A percentile compares a stretch with the other conserved stretches of the same genome.
Conservation (phyloP, 2,888 invertebrate species). For the Lasiommata megera region DNA sequence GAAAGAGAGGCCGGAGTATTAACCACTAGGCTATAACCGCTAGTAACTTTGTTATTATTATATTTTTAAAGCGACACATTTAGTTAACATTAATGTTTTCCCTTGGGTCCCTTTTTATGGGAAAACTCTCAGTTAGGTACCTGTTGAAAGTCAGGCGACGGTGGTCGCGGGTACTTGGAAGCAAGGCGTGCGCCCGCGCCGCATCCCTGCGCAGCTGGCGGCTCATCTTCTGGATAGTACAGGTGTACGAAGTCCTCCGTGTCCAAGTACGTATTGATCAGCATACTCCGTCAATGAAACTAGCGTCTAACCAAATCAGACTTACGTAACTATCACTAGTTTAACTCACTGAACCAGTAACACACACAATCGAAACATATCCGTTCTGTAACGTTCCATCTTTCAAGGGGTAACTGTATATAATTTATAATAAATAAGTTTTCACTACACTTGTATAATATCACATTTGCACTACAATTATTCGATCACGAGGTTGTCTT, state of each 20-base stretch:
- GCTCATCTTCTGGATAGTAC: conserved; percentile 76
- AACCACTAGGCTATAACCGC: too few species aligned
- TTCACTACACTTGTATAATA: conserved; percentile 68
- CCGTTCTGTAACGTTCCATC: conserved; percentile 66
- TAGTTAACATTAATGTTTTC: too few species aligned
- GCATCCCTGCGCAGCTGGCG: conserved; percentile 63
- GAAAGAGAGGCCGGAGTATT: too few species aligned
- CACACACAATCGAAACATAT: conserved; percentile 63
- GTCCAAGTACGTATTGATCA: conserved; percentile 79
- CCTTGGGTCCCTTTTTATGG: too few species aligned
- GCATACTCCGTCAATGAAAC: conserved; percentile 65
- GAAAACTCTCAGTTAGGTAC: too few species aligned
- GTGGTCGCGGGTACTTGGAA: conserved; percentile 69
- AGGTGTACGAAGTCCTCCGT: conserved; percentile 80
- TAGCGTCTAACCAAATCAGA: conserved; percentile 54
- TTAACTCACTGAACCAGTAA: conserved; percentile 59
- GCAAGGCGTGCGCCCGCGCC: conserved; percentile 74
- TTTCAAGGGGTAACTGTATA: conserved; percentile 46
- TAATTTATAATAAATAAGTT: conserved; percentile 56
- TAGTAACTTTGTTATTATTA: too few species aligned
- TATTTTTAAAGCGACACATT: too few species aligned
- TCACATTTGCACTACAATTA: conserved; percentile 64
- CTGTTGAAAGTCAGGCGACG: conserved; percentile 71
- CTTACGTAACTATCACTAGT: conserved; percentile 50
- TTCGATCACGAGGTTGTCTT: conserved; percentile 54